These are phyloP conservation scores for Taphrorychus bicolor DNA, from an alignment of 2,888 invertebrate species.

Conservation along the genomic window DNA sequence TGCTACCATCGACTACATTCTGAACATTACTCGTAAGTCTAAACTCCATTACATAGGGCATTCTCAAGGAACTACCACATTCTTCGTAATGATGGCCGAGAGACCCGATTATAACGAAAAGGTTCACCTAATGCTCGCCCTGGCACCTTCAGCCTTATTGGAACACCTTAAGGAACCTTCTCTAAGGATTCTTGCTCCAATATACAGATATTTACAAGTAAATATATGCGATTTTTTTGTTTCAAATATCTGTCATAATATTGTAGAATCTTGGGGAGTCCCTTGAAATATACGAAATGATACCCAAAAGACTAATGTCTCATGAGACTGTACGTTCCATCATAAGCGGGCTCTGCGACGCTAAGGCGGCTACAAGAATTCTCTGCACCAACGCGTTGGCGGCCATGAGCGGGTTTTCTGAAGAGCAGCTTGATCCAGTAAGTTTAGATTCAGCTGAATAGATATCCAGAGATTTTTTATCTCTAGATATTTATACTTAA, in stretches of 20 bases:
- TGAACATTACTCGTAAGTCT: slow-evolving; percentile 63
- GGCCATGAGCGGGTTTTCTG: slow-evolving; percentile 36
- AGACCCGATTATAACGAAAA: slow-evolving; percentile 70
- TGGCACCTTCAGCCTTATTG: slow-evolving; percentile 31
- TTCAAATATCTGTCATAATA: neutral
- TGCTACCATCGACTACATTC: slow-evolving; percentile 76
- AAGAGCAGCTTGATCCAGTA: slow-evolving; percentile 42
- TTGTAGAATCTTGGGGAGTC: slow-evolving; percentile 40
- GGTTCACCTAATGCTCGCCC: slow-evolving; percentile 56
- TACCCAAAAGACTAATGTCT: slow-evolving; percentile 32
- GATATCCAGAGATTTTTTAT: no score
- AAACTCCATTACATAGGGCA: slow-evolving; percentile 80
- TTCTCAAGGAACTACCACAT: slow-evolving; percentile 76
- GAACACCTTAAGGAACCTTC: slow-evolving; percentile 21
- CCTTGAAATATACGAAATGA: slow-evolving; percentile 36
- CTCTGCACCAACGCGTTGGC: slow-evolving; percentile 30
- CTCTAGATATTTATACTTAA: no score
- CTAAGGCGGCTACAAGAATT: slow-evolving; percentile 7
- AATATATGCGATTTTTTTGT: neutral
- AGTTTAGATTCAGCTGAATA: no score
- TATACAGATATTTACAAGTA: slow-evolving; percentile 33
- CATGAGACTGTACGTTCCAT: slow-evolving; percentile 23
- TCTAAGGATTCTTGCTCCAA: slow-evolving; percentile 13
- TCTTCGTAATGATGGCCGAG: slow-evolving; percentile 70
- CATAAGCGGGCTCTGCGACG: slow-evolving; percentile 22